These are phyloP conservation scores for Leptobrachium leishanense DNA, from an alignment of 2,113 vertebrate genomes.

Conservation along the genomic window DNA sequence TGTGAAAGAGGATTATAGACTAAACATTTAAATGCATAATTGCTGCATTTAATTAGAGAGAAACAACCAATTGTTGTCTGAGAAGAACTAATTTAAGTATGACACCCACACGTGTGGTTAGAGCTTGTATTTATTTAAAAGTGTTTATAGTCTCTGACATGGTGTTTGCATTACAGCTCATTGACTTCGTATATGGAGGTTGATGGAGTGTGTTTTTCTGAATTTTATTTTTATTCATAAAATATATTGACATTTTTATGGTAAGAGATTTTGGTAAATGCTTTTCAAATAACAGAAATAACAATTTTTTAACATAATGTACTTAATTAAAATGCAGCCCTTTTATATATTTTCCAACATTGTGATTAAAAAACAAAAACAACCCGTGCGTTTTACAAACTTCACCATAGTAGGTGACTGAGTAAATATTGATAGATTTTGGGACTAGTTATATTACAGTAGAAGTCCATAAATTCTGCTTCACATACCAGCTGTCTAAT, in stretches of 20 bases:
- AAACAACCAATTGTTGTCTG: slow-evolving; percentile 48
- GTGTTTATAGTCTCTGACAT: slow-evolving; percentile 40
- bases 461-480: no score
- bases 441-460: no score
- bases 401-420: no score
- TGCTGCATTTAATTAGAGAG: slow-evolving; percentile 46
- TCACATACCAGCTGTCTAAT: no score
- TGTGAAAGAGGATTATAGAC: slow-evolving; percentile 47
- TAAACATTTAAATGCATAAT: slow-evolving; percentile 45
- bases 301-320: no score
- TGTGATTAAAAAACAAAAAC: no score
- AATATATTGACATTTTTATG: not conserved
- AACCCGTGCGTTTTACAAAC: no score
- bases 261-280: no score
- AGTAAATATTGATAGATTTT: no score
- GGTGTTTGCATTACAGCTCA: slow-evolving; percentile 30
- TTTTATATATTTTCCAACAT: no score
- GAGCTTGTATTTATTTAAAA: slow-evolving; percentile 36
- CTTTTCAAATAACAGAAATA: no score
- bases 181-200: not conserved
- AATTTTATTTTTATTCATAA: not conserved
- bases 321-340: no score
- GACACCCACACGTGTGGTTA: slow-evolving; percentile 27
- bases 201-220: not conserved
- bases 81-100: slow-evolving; percentile 33